Conservation (phyloP, 1,140 invertebrate species). For the Campoletis sonorensis region DNA sequence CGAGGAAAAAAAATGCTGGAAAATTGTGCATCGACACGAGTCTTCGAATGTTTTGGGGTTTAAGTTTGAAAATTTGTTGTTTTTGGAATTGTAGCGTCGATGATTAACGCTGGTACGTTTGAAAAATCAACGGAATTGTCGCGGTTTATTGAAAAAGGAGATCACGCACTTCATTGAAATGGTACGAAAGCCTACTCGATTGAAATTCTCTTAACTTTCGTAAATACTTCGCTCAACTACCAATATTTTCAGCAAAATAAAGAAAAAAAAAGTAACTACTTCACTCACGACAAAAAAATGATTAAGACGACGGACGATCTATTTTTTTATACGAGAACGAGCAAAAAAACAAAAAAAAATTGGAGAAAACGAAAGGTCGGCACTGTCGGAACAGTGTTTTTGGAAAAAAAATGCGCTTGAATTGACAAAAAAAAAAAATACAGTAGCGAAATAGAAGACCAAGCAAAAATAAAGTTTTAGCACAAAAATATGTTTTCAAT, state of each 20-base stretch:
- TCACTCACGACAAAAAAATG: background rate
- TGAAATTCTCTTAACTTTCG: background rate
- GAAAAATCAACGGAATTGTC: background rate
- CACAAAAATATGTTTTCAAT: background rate
- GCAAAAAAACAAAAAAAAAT: constrained; percentile 24
- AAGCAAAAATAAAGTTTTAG: background rate
- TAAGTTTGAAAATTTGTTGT: too few relatives aligned
- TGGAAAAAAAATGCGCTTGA: background rate
- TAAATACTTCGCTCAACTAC: background rate
- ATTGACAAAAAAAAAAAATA: background rate
- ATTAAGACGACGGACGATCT: background rate
- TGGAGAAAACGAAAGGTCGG: background rate
- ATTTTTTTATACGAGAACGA: constrained; percentile 38
- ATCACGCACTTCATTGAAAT: background rate
- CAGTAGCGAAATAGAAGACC: background rate
- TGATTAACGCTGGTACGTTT: too few relatives aligned
- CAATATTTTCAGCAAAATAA: background rate
- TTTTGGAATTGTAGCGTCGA: too few relatives aligned
- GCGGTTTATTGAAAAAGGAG: background rate
- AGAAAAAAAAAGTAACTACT: background rate
- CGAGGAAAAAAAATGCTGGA: too few relatives aligned
- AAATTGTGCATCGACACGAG: too few relatives aligned
- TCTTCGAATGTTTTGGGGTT: too few relatives aligned
- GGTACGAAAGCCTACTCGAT: background rate
- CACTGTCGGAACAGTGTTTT: background rate